These are phyloP conservation scores for Colistium nudipinnis DNA, from an alignment of 2,113 vertebrate species.

Conservation along the genomic window DNA sequence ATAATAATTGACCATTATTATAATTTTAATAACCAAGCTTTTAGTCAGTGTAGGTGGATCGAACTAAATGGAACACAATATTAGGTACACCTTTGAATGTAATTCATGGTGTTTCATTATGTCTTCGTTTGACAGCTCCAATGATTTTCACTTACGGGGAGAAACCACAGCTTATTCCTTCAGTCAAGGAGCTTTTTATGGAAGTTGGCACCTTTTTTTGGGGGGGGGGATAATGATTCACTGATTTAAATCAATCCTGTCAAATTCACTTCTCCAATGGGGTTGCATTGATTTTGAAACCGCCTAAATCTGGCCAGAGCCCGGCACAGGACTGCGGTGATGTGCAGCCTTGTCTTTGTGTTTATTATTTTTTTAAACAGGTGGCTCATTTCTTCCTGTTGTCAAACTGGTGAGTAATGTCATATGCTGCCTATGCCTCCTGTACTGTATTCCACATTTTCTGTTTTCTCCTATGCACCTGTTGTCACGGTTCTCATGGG, in stretches of 20 bases:
- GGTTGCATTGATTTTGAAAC: slow-evolving; percentile 1
- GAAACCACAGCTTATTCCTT: neutral
- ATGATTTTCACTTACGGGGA: slow-evolving; percentile 13
- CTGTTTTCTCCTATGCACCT: neutral
- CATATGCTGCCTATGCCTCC: no score
- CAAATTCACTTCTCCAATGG: slow-evolving; percentile 3
- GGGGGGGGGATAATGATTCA: slow-evolving; percentile 8
- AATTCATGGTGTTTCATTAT: neutral
- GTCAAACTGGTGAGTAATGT: neutral
- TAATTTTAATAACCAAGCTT: no score
- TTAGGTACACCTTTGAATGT: neutral
- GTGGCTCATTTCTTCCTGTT: neutral
- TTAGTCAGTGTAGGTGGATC: neutral
- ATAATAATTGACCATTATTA: no score
- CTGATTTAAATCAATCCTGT: slow-evolving; percentile 9
- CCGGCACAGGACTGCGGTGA: neutral
- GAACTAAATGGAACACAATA: neutral
- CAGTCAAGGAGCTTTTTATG: slow-evolving; percentile 4
- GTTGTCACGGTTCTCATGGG: no score
- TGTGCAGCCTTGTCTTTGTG: neutral
- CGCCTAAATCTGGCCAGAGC: slow-evolving; percentile 2
- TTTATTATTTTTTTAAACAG: neutral
- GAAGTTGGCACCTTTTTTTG: slow-evolving; percentile 6
- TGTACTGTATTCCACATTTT: neutral
- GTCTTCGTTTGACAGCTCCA: neutral